Conservation (phyloP, 2,888 invertebrate genomes). For the Lasioglossum marginatum region DNA sequence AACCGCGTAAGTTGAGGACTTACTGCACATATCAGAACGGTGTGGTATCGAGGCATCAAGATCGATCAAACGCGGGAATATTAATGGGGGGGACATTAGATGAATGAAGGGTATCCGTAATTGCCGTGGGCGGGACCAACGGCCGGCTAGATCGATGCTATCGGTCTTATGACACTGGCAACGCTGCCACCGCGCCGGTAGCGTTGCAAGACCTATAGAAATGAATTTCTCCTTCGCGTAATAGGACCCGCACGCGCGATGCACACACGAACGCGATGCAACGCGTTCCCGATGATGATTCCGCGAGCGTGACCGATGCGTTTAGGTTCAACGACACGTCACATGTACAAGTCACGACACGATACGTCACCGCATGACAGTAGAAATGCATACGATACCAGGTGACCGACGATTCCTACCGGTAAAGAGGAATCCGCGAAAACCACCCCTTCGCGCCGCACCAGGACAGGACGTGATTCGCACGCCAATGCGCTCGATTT, state of each 20-base stretch:
- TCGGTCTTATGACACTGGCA: conserved; percentile 3
- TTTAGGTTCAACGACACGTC: conserved; percentile 68
- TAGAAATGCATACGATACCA: conserved; percentile 36
- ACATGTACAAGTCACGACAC: conserved; percentile 45
- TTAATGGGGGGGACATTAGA: background rate
- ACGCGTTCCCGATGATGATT: conserved; percentile 54
- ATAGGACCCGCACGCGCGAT: conserved; percentile 6
- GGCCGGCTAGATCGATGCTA: conserved; percentile 19
- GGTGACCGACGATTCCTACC: background rate
- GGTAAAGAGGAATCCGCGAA: conserved; percentile 3
- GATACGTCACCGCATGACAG: conserved; percentile 59
- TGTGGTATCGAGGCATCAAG: background rate
- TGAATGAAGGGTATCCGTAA: background rate
- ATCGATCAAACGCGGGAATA: background rate
- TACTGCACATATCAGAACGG: background rate
- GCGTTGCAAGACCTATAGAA: conserved; percentile 23
- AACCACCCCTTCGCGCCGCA: background rate
- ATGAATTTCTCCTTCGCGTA: conserved; percentile 39
- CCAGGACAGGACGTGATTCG: background rate
- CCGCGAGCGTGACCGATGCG: conserved; percentile 60
- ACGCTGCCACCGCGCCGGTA: background rate
- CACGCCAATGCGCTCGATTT: background rate
- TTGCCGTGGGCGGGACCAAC: background rate
- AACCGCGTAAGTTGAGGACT: too few relatives aligned
- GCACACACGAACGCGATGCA: background rate